Evolutionary conservation across 2,888 invertebrate genomes (phyloP), one percentile per base, ranked within the genome.

Genomic region (Tetropium fuscum): DNA sequence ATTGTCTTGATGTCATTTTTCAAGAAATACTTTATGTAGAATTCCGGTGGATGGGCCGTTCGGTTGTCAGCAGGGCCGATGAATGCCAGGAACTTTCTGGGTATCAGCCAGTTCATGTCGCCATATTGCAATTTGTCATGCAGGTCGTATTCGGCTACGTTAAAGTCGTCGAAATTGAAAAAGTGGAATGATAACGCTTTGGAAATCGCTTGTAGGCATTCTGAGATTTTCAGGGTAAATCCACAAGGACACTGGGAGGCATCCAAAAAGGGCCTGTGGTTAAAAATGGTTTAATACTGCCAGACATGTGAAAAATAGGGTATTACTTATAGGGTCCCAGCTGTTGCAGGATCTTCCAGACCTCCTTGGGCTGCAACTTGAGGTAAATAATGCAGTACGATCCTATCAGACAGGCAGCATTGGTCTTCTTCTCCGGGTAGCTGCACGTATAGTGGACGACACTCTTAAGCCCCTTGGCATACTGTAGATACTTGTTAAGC

Each of bases 41-140:
- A 90, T 76, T 93, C 91, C 0, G 95, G 95, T 1, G 87, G 84
- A 72, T 88, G 88, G 40, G 81, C 81, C 3, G 65, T 68, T 59
- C 72, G 72, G 44, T 73, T 76, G 27, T 74, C 86, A 4, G 85
- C 85, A 5, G 96, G 96, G 3, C 95, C 95, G 77, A 94, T 90
- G 76, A 96, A 95, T 16, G 95, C 95, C 43, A 96, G 80, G 76
- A 94, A 92, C 79, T 90, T 90, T 80, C 90, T 87, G 18, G 95
- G 95, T 34, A 95, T 82, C 67, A 95, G 87, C 96, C 95, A 96
- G 81, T 94, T 95, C 63, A 96, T 84, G 80, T 95, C 95, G 3
- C 95, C 95, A 74, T 93, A 90, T 80, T 92, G 89, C 65, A 94
- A 87, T 82, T 90, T 89, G 82, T 92, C 90, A 74, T 92, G 90